Base-by-base conservation (phyloP, 2,888 invertebrate species). In the Lottia scabra region DNA sequence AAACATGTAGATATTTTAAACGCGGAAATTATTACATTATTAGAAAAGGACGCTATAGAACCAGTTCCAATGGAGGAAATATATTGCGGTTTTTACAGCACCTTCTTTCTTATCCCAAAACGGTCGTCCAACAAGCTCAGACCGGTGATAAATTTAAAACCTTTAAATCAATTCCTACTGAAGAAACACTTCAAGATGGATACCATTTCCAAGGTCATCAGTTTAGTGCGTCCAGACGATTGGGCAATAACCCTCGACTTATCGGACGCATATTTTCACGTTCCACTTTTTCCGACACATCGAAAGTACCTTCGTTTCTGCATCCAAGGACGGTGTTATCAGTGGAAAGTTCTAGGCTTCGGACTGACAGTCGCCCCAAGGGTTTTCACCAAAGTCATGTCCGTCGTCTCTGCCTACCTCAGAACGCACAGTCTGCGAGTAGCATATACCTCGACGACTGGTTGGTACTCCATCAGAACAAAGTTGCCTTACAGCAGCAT, bases 371-470 rank as follows among this genome's bases (percentile, higher is more conserved):
- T 13, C 19, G 13, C 38, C n/a, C 30, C 30, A 38, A 12, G 43
- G 19, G 19, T 65, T 30, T 65, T 43, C 23, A 66, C 66, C 10
- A 66, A 66, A 44, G 65, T 64, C 27, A 64, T 16, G 16, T n/a
- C 65, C 16, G 65, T 19, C 19, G 65, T 27, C 27, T n/a, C 23
- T 26, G 19, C 16, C 2, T 19, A 19, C 65, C 65, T 64, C 3
- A 19, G 27, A 16, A 64, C 2, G 27, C n/a, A 64, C 16, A 16
- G 27, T 16, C 5, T 30, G 5, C 2, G 30, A 5, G 30, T 30
- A 26, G 13, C 23, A 38, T 27, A 27, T 67, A 46, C 45, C 19
- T 67, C 10, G 67, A 67, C 67, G 67, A 67, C 19, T 67, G 67
- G 67, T 15, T 67, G n/a, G 6, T 45, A 19, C 8, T 43, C 15